Conservation (phyloP, 2,888 invertebrate genomes). For the Ashinkailepas kermadecensis region DNA sequence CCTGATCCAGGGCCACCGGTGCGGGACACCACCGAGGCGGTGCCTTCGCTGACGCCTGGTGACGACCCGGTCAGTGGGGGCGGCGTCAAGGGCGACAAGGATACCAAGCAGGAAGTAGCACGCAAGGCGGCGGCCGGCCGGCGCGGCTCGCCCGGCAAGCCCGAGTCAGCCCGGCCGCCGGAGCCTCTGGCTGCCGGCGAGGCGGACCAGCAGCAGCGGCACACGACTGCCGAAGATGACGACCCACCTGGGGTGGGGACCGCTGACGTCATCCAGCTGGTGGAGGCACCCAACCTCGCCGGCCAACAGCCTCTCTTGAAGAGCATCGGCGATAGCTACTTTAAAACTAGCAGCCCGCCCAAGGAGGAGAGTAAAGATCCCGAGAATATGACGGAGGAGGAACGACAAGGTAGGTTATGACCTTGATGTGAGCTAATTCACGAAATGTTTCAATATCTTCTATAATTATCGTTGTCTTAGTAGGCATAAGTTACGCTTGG, state of each 20-base stretch:
- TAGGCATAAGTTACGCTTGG: not conserved
- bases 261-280: not conserved
- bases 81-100: no score
- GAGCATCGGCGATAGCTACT: conserved; percentile 16
- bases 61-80: no score
- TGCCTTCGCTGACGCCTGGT: no score
- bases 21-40: no score
- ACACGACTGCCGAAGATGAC: not conserved
- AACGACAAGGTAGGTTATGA: not conserved
- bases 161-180: no score
- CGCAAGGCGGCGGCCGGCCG: no score
- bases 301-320: conserved; percentile 11
- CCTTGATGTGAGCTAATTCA: not conserved
- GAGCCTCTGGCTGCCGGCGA: not conserved
- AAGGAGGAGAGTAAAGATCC: not conserved
- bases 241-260: not conserved
- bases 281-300: conserved; percentile 12
- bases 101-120: no score
- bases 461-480: not conserved
- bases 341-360: not conserved
- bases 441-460: not conserved
- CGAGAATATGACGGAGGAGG: not conserved
- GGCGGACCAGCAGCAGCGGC: not conserved
- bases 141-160: no score
- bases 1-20: no score